Percentiles rank a stretch among this genome's conserved stretches.
Evolutionary conservation across 2,797 vertebrate species (phyloP).

Genomic region (Megaceryle alcyon): DNA sequence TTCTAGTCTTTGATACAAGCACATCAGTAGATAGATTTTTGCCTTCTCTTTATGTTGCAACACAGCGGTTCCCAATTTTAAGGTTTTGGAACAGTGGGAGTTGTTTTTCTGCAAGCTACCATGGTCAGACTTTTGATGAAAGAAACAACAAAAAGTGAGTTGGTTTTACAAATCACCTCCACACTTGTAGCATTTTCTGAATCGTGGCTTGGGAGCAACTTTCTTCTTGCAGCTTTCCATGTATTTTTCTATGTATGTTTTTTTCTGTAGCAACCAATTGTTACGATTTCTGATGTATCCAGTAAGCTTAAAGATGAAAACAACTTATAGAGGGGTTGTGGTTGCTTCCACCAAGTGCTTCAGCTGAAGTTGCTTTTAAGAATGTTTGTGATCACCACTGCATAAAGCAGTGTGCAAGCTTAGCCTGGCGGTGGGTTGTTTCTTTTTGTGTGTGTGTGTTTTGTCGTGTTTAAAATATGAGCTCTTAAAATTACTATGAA

Average conservation of each 20-base stretch:
- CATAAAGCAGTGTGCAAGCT: background rate
- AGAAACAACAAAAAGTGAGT: background rate
- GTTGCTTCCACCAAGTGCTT: background rate
- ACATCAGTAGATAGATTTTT: background rate
- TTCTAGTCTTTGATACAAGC: background rate
- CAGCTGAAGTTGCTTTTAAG: background rate
- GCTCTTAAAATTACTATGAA: background rate
- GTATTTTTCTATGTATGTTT: background rate
- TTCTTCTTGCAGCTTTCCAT: background rate
- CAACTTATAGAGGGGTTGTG: background rate
- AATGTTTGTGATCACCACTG: background rate
- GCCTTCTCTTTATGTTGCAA: background rate
- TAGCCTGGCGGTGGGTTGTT: background rate
- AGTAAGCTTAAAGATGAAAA: background rate
- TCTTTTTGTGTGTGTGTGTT: background rate
- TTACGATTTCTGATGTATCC: background rate
- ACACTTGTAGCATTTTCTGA: background rate
- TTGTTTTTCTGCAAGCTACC: background rate
- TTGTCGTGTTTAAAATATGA: background rate
- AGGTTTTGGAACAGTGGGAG: background rate
- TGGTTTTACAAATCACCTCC: background rate
- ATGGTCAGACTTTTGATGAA: background rate
- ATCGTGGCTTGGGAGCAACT: background rate
- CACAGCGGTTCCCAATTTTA: rapidly evolving
- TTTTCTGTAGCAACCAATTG: background rate